These are phyloP conservation scores for Smutsia temminckii DNA, from an alignment of 2,797 vertebrate species.

Conservation along the genomic window DNA sequence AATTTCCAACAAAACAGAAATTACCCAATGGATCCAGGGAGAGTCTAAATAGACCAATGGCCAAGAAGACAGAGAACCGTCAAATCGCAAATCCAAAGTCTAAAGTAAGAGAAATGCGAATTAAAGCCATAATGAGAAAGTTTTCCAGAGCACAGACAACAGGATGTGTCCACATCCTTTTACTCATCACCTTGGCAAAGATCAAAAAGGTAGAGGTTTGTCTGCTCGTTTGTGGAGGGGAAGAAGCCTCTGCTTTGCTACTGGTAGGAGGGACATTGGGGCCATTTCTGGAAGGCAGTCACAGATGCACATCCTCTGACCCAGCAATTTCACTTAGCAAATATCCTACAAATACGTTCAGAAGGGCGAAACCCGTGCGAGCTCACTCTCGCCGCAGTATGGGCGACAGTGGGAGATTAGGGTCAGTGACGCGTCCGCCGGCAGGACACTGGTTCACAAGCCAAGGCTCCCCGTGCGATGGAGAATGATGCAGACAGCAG, in stretches of 20 bases:
- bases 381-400: fast-evolving
- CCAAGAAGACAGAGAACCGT: neutral
- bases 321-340: neutral
- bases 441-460: fast-evolving
- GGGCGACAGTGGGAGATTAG: fast-evolving
- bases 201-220: fast-evolving
- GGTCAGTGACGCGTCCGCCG: fast-evolving
- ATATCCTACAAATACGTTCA: neutral
- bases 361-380: fast-evolving
- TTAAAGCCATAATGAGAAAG: fast-evolving
- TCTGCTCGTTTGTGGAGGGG: fast-evolving
- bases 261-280: fast-evolving
- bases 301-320: neutral
- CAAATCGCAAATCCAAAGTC: neutral
- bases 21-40: neutral
- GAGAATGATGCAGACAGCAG: neutral
- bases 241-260: no score
- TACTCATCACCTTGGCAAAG: fast-evolving
- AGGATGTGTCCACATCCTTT: fast-evolving
- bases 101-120: neutral
- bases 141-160: fast-evolving
- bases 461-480: fast-evolving
- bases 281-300: neutral
- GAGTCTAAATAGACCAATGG: neutral
- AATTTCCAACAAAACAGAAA: neutral